Percentiles rank a stretch among this genome's conserved stretches.
Conservation (phyloP, 2,797 vertebrate genomes). For the Emys orbicularis region DNA sequence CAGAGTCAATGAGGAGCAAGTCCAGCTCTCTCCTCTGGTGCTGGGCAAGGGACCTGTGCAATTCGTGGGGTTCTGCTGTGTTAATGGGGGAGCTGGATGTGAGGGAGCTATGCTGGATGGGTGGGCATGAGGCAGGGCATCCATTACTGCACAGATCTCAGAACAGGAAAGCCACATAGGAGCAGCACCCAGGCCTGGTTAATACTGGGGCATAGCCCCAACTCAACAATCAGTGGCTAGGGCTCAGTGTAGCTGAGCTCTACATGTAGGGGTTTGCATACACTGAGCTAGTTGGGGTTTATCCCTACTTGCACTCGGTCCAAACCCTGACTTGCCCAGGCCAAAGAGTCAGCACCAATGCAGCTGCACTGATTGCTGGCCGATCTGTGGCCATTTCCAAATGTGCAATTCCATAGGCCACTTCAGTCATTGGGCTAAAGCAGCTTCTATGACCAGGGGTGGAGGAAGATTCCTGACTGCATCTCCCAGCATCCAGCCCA, state of each 20-base stretch:
- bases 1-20: neutral
- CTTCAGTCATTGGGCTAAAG: neutral
- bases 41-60: neutral
- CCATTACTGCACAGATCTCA: neutral
- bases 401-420: neutral
- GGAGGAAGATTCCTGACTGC: neutral
- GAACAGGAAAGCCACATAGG: neutral
- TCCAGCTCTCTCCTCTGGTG: too few species aligned
- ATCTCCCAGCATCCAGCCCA: neutral
- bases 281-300: neutral
- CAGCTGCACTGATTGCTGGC: neutral
- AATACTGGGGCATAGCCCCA: too few species aligned
- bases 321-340: neutral
- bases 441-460: neutral
- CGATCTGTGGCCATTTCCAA: neutral
- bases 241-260: neutral
- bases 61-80: neutral
- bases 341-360: neutral
- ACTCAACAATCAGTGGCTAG: too few species aligned
- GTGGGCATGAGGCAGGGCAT: neutral
- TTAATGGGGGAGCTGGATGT: neutral
- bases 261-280: neutral
- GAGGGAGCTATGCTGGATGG: neutral
- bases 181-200: neutral
- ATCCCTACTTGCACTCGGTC: neutral